These are phyloP conservation scores for Cheilosia grossa DNA, from an alignment of 2,888 invertebrate genomes.

Conservation along the genomic window DNA sequence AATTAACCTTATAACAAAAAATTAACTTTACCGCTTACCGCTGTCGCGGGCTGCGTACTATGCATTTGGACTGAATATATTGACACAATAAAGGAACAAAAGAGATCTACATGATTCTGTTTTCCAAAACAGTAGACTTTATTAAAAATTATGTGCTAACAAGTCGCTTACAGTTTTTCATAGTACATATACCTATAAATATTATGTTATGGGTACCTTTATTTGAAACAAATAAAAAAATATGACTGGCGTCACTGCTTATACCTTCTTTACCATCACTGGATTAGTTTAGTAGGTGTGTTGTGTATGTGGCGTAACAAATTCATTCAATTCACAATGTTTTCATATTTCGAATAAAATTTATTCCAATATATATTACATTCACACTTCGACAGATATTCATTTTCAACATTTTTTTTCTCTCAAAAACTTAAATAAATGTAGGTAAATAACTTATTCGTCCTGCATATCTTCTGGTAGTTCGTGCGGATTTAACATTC, in stretches of 20 bases:
- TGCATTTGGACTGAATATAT: too few relatives aligned
- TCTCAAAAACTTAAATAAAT: conserved; percentile 72
- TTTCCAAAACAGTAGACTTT: conserved; percentile 45
- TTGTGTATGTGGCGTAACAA: conserved; percentile 42
- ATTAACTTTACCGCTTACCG: too few relatives aligned
- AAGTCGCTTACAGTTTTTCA: conserved; percentile 51
- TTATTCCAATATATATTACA: conserved; percentile 77
- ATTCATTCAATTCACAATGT: conserved; percentile 61
- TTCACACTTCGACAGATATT: conserved; percentile 78
- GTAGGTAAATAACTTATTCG: conserved; percentile 81
- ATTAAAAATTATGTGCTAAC: conserved; percentile 63
- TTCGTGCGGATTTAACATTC: conserved; percentile 97
- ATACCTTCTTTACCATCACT: conserved; percentile 42
- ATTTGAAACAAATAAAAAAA: conserved; percentile 3
- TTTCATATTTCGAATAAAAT: conserved; percentile 75
- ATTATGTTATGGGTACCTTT: conserved; percentile 13
- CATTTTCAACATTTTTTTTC: conserved; percentile 77
- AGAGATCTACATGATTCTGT: background rate
- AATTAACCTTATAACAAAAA: too few relatives aligned
- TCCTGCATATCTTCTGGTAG: conserved; percentile 98
- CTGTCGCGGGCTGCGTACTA: too few relatives aligned
- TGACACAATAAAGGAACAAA: too few relatives aligned
- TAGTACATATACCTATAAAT: conserved; percentile 37
- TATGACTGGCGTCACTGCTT: conserved; percentile 33
- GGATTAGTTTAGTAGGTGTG: conserved; percentile 26